A percentile compares a stretch with the other conserved stretches of the same genome.
Conservation (phyloP, 2,797 vertebrate species). For the Propithecus deckenii region DNA sequence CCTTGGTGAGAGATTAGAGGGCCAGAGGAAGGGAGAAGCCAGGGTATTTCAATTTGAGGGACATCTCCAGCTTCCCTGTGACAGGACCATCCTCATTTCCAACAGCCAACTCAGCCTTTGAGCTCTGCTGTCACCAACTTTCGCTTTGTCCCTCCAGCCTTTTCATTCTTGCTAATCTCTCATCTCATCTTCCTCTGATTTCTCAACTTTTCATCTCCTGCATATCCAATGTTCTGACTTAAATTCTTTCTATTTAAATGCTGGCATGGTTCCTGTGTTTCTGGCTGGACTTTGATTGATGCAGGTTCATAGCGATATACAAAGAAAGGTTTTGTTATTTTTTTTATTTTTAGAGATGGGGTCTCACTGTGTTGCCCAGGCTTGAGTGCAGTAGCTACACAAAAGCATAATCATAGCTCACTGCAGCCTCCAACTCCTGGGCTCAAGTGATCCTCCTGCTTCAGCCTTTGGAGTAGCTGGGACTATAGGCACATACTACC, state of each 20-base stretch:
- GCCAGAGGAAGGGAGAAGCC: not conserved
- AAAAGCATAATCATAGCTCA: not conserved
- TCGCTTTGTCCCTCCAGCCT: not conserved
- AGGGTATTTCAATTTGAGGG: not conserved
- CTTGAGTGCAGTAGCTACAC: not conserved
- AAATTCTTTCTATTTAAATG: not conserved
- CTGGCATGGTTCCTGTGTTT: not conserved
- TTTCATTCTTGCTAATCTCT: not conserved
- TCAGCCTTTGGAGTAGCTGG: not conserved
- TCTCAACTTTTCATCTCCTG: not conserved
- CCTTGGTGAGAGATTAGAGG: not conserved
- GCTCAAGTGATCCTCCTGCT: not conserved
- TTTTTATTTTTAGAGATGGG: not conserved
- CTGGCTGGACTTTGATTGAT: not conserved
- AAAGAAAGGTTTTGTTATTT: not conserved
- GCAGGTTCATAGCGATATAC: not conserved
- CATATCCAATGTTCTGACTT: not conserved
- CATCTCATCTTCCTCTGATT: not conserved
- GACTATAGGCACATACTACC: not conserved
- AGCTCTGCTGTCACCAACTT: not conserved
- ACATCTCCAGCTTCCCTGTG: not conserved
- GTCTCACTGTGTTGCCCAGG: not conserved
- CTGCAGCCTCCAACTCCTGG: not conserved
- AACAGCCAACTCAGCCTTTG: not conserved
- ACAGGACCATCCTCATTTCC: not conserved